Evolutionary conservation across 2,113 vertebrate genomes (phyloP).

Genomic region (Anguilla rostrata): DNA sequence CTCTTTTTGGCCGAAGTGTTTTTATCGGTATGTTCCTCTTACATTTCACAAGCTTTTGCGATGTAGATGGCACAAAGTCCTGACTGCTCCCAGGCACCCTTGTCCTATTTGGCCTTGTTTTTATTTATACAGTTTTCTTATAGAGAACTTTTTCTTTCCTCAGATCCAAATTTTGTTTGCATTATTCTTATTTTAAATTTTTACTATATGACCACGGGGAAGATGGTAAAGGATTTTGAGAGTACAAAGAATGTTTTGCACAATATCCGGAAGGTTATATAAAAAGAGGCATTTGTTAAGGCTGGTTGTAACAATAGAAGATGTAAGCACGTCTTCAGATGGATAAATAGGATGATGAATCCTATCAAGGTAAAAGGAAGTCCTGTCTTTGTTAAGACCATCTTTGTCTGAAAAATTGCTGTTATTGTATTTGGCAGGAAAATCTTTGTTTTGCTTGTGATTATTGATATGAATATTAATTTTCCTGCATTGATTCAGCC

Average conservation of each 20-base stretch:
- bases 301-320: not conserved
- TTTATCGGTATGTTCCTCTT: constrained; percentile 44
- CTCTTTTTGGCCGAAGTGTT: constrained; percentile 50
- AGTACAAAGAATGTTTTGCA: not conserved
- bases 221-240: not conserved
- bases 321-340: not conserved
- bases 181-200: constrained; percentile 33
- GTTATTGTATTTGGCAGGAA: constrained; percentile 12
- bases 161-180: constrained; percentile 33
- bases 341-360: not conserved
- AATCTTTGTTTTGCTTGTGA: constrained; percentile 2
- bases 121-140: constrained; percentile 36
- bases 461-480: constrained; percentile 1
- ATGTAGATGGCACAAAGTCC: constrained; percentile 70
- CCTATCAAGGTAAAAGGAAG: not conserved
- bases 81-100: constrained; percentile 77
- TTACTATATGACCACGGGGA: not conserved
- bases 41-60: constrained; percentile 66
- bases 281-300: not conserved
- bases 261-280: constrained; percentile 6
- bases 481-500: constrained; percentile 1
- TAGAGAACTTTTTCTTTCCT: constrained; percentile 35
- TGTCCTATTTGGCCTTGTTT: constrained; percentile 45
- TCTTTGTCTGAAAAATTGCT: constrained; percentile 22
- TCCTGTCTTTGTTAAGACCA: not conserved